Percentiles rank a stretch among this genome's conserved stretches.
Evolutionary conservation across 2,888 invertebrate genomes (phyloP).

Genomic region (Plebejus melissa): DNA sequence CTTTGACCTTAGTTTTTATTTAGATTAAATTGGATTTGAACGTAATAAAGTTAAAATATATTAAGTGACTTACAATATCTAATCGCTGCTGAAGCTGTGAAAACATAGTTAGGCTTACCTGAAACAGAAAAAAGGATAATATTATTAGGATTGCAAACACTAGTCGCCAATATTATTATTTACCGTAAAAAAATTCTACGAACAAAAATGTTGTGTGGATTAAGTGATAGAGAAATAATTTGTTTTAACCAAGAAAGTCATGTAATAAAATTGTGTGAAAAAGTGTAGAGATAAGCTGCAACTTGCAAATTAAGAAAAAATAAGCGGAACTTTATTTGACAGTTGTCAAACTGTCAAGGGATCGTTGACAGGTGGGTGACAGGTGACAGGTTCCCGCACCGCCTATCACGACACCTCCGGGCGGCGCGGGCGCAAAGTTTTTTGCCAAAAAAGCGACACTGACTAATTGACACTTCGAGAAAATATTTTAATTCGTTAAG

Average conservation of each 20-base stretch:
- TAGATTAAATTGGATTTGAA: not conserved
- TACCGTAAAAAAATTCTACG: not conserved
- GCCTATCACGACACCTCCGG: conserved; percentile 33
- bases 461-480: not conserved
- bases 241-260: not conserved
- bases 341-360: conserved; percentile 32
- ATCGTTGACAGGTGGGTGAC: conserved; percentile 24
- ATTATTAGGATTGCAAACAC: not conserved
- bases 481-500: not conserved
- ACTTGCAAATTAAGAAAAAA: not conserved
- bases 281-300: not conserved
- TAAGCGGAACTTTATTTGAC: conserved; percentile 18
- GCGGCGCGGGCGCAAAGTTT: conserved; percentile 26
- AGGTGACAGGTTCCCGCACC: conserved; percentile 33
- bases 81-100: not conserved
- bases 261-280: not conserved
- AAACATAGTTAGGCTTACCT: conserved; percentile 19
- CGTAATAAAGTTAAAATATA: not conserved
- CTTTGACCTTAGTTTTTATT: not conserved
- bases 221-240: not conserved
- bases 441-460: conserved; percentile 43
- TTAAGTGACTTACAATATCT: conserved; percentile 17
- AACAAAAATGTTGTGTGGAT: not conserved
- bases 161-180: not conserved
- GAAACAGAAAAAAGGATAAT: conserved; percentile 1